Percentiles rank a stretch among this genome's conserved stretches.
Conservation (phyloP, 2,113 vertebrate species). For the Oostethus manadensis region DNA sequence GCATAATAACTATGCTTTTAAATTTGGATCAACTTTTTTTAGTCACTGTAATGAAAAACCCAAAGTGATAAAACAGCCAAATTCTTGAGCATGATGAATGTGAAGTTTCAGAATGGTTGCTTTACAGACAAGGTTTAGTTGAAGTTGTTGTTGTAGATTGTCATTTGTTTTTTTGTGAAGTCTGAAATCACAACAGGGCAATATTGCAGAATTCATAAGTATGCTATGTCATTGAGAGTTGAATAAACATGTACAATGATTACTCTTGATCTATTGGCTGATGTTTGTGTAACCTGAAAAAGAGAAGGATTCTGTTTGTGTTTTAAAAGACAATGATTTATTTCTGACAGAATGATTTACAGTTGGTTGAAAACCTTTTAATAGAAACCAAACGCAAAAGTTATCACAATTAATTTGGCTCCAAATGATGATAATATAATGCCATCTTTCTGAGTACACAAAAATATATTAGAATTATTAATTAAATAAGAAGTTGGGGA, state of each 20-base stretch:
- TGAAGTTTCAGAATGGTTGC: not conserved
- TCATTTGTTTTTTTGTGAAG: not conserved
- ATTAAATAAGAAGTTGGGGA: not conserved
- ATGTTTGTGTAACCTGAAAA: not conserved
- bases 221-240: no score
- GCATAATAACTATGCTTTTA: slow-evolving; percentile 6
- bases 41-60: slow-evolving; percentile 4
- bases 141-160: not conserved
- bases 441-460: not conserved
- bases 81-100: not conserved
- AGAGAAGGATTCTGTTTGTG: slow-evolving; percentile 6
- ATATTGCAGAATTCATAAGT: no score
- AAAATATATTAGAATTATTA: not conserved
- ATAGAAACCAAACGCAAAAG: not conserved
- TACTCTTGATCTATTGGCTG: not conserved
- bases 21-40: not conserved
- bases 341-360: slow-evolving; percentile 65
- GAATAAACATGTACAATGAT: not conserved
- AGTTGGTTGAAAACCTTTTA: slow-evolving; percentile 3
- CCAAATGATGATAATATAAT: not conserved
- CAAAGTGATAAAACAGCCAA: not conserved
- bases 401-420: not conserved
- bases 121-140: not conserved
- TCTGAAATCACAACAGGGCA: not conserved
- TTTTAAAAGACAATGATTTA: slow-evolving; percentile 68